phyloP scores from a whole-genome alignment of 2,888 invertebrate species.

The Coecobrya sp. region DNA sequence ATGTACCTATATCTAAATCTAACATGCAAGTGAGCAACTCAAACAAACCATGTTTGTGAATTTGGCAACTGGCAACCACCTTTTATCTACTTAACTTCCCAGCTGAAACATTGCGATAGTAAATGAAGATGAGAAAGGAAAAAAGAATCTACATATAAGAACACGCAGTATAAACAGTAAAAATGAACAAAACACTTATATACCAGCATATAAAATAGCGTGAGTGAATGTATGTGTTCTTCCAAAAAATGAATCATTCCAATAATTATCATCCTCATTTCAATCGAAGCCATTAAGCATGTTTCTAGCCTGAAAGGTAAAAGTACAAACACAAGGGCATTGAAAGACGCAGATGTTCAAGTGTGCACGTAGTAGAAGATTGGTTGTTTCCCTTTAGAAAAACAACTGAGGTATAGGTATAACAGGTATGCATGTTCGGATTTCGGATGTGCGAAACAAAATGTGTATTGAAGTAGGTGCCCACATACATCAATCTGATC shows the following conservation, averaged over 20 bases:
- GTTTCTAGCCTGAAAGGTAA: constrained; percentile 72
- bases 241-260: constrained; percentile 63
- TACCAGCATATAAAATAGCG: neutral
- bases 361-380: constrained; percentile 20
- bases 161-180: neutral
- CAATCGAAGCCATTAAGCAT: constrained; percentile 53
- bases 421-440: neutral
- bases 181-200: neutral
- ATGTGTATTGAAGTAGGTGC: neutral
- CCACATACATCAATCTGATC: neutral
- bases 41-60: constrained; percentile 14
- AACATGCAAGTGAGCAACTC: neutral
- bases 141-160: neutral
- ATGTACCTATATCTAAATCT: too few relatives aligned
- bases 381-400: constrained; percentile 7
- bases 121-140: constrained; percentile 30
- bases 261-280: constrained; percentile 67
- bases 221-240: neutral
- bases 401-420: neutral
- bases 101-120: constrained; percentile 55
- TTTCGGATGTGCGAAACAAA: neutral
- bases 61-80: constrained; percentile 72
- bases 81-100: constrained; percentile 53
- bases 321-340: constrained; percentile 80
- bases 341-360: constrained; percentile 74